Evolutionary conservation across 35 echinoderm and acorn worm genomes (phyloP).

Genomic region (Strongylocentrotus purpuratus): DNA sequence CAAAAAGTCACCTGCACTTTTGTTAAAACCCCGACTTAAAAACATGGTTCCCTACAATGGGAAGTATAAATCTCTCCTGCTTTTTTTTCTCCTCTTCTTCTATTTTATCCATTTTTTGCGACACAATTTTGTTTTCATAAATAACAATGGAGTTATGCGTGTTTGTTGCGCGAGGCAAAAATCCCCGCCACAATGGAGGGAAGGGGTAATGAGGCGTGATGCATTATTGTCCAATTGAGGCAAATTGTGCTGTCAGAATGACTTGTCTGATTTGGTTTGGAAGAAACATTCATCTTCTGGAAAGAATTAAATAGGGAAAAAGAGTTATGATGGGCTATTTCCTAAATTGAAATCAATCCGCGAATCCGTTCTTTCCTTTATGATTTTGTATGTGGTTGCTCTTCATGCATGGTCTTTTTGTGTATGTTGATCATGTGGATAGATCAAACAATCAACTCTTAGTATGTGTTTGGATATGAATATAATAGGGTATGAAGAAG

Average conservation of each 20-base stretch:
- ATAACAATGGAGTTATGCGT: conserved; percentile 13
- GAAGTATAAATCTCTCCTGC: background rate
- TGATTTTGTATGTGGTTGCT: background rate
- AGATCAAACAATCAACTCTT: background rate
- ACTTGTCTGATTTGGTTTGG: background rate
- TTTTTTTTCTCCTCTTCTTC: background rate
- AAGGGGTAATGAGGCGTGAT: conserved; percentile 11
- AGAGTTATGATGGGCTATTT: background rate
- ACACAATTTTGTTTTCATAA: conserved; percentile 41
- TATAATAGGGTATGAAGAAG: background rate
- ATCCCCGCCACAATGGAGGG: conserved; percentile 12
- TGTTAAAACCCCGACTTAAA: background rate
- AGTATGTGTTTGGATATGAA: background rate
- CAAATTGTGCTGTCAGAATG: background rate
- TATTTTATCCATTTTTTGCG: conserved; percentile 1
- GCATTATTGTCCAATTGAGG: background rate
- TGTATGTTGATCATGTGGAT: background rate
- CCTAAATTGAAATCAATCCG: background rate
- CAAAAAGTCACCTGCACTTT: conserved; percentile 3
- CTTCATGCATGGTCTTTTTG: background rate
- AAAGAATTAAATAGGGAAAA: background rate
- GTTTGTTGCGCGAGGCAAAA: background rate
- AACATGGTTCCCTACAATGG: conserved; percentile 1
- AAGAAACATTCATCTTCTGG: background rate
- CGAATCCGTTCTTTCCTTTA: background rate